Conservation (phyloP, 2,888 invertebrate genomes). For the Aethes cnicana region DNA sequence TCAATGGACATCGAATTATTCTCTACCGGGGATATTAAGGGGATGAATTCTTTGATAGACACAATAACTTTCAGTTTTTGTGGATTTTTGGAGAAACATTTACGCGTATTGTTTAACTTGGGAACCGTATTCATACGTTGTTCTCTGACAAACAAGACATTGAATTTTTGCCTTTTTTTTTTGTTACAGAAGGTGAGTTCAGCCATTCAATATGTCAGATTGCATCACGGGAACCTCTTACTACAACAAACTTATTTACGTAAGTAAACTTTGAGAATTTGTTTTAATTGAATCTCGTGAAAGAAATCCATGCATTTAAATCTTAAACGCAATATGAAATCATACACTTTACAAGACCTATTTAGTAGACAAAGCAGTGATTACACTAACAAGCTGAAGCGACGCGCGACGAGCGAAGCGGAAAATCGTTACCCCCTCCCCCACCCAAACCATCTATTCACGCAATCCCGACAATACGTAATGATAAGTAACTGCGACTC, state of each 20-base stretch:
- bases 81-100: conserved; percentile 14
- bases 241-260: background rate
- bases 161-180: conserved; percentile 54
- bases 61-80: conserved; percentile 20
- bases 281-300: conserved; percentile 12
- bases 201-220: conserved; percentile 30
- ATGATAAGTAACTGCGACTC: conserved; percentile 69
- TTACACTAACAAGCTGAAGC: conserved; percentile 67
- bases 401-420: conserved; percentile 63
- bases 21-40: conserved; percentile 42
- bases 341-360: conserved; percentile 47
- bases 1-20: conserved; percentile 46
- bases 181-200: conserved; percentile 80
- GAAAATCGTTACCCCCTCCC: conserved; percentile 69
- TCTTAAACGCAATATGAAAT: conserved; percentile 43
- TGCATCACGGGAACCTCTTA: background rate
- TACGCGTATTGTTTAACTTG: conserved; percentile 20
- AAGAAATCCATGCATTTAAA: conserved; percentile 21
- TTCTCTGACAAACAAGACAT: conserved; percentile 25
- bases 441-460: conserved; percentile 69
- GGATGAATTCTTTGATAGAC: conserved; percentile 46
- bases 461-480: conserved; percentile 77
- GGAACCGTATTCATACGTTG: background rate
- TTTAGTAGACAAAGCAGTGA: conserved; percentile 54
- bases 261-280: conserved; percentile 8